These are phyloP conservation scores for Ianthella basta DNA, from an alignment of 37 sponge, comb jelly and placozoan genomes.

Conservation along the genomic window DNA sequence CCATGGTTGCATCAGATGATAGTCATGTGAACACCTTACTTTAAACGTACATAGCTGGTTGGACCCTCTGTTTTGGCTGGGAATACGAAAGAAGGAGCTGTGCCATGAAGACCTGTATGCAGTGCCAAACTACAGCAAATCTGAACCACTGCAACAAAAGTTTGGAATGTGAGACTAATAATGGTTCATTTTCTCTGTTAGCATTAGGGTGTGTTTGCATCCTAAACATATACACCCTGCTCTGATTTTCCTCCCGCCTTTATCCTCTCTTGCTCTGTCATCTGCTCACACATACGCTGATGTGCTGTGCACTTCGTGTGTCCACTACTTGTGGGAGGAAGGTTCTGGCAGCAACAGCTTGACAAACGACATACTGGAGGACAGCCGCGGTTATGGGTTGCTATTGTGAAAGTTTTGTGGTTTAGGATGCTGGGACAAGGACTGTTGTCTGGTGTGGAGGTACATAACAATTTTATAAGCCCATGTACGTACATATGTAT, in stretches of 20 bases:
- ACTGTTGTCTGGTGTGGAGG: slow-evolving; percentile 31
- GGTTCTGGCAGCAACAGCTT: slow-evolving; percentile 60
- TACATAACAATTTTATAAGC: slow-evolving; percentile 6
- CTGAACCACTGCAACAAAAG: neutral
- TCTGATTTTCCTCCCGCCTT: too few relatives aligned
- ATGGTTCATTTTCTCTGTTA: neutral
- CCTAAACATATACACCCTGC: too few relatives aligned
- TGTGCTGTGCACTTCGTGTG: neutral
- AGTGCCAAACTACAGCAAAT: slow-evolving; percentile 40
- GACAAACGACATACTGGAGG: slow-evolving; percentile 32
- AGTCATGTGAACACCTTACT: too few relatives aligned
- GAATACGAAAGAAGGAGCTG: slow-evolving; percentile 32
- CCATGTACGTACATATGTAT: neutral
- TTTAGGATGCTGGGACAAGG: slow-evolving; percentile 37
- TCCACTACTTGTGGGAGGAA: neutral
- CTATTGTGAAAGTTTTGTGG: slow-evolving; percentile 48
- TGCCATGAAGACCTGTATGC: slow-evolving; percentile 62
- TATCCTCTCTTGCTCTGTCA: too few relatives aligned
- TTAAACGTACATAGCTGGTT: slow-evolving; percentile 51
- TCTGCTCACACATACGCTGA: neutral
- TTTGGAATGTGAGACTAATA: neutral
- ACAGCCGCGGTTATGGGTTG: slow-evolving; percentile 52
- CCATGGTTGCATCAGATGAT: too few relatives aligned
- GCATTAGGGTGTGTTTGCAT: too few relatives aligned
- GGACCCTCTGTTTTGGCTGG: slow-evolving; percentile 64